Conservation (phyloP, 2,888 invertebrate genomes). For the Synergus umbraculus region DNA sequence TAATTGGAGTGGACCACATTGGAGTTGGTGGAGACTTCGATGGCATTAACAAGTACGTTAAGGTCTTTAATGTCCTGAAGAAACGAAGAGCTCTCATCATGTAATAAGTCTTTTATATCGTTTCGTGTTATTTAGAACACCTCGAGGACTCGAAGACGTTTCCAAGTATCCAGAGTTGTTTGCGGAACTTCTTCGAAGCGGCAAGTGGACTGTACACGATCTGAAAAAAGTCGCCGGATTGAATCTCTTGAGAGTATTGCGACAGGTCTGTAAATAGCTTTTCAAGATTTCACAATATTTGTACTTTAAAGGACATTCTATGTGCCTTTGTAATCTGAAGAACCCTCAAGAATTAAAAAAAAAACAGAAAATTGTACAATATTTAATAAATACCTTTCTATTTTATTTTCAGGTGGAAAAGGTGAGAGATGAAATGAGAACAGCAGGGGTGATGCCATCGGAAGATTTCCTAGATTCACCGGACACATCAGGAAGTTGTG, state of each 20-base stretch:
- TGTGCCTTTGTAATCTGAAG: background rate
- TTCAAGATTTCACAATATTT: background rate
- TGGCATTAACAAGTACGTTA: conserved; percentile 81
- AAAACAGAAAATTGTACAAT: conserved; percentile 28
- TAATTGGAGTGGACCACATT: conserved; percentile 82
- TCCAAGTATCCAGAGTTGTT: conserved; percentile 85
- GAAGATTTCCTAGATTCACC: conserved; percentile 82
- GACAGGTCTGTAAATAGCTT: conserved; percentile 66
- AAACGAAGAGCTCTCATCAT: background rate
- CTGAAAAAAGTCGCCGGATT: conserved; percentile 83
- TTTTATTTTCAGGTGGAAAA: conserved; percentile 76
- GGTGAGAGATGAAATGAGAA: conserved; percentile 82
- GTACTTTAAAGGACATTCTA: background rate
- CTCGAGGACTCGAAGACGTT: conserved; percentile 87
- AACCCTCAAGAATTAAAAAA: background rate
- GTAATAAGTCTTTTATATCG: conserved; percentile 3
- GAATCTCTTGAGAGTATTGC: conserved; percentile 82
- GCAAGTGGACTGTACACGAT: conserved; percentile 82
- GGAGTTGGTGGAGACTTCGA: conserved; percentile 83
- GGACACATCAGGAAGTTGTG: conserved; percentile 81
- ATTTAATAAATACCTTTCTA: background rate
- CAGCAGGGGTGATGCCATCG: conserved; percentile 81
- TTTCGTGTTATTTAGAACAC: conserved; percentile 81
- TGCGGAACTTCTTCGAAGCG: conserved; percentile 82
- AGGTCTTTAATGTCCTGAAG: background rate